Conservation (phyloP, 2,888 invertebrate genomes). For the Tuberolachnus salignus region DNA sequence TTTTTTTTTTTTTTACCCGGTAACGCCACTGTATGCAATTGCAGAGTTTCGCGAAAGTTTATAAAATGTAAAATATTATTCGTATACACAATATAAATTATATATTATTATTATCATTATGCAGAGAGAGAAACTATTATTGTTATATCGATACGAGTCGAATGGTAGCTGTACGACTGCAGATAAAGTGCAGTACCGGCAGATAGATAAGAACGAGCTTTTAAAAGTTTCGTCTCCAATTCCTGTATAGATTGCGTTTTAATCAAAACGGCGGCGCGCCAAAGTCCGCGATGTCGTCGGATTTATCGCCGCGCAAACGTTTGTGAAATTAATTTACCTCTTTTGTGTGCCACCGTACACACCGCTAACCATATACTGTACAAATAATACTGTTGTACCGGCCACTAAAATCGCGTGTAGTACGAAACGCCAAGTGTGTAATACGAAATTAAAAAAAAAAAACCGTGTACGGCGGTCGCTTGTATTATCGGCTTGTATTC, state of each 20-base stretch:
- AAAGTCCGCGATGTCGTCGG: conserved; percentile 25
- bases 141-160: neutral
- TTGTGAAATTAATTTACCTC: conserved; percentile 26
- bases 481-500: too few species aligned
- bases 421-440: too few species aligned
- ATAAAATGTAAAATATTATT: neutral
- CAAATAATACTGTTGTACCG: too few species aligned
- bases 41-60: too few species aligned
- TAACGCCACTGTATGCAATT: too few species aligned
- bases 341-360: neutral
- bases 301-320: neutral
- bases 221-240: conserved; percentile 37
- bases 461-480: neutral
- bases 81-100: neutral
- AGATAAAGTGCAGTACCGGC: neutral
- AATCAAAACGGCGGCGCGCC: conserved; percentile 16
- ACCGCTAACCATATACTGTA: too few species aligned
- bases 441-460: neutral
- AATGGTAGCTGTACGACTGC: neutral
- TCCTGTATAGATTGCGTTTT: conserved; percentile 28
- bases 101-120: neutral
- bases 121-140: too few species aligned
- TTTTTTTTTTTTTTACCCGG: too few species aligned
- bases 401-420: too few species aligned
- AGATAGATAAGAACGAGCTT: conserved; percentile 18